phyloP scores from a whole-genome alignment of 1,140 invertebrate species.

The Danaus melanippus region DNA sequence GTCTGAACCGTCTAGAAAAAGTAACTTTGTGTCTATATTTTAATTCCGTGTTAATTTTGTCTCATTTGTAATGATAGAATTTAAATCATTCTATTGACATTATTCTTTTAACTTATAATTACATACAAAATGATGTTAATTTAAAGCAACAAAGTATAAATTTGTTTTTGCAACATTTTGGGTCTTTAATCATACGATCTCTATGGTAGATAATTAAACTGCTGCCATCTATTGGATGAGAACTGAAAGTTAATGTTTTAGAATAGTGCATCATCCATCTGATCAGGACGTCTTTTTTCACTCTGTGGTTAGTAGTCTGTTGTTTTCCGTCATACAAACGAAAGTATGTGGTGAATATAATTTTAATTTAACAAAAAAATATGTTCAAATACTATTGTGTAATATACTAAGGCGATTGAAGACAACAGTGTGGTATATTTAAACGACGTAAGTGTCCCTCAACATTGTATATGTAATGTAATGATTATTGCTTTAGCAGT shows the following conservation, averaged over 20 bases:
- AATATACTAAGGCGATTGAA: conserved; percentile 31
- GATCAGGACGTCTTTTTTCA: conserved; percentile 58
- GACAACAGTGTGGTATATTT: conserved; percentile 28
- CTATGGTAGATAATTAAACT: conserved; percentile 30
- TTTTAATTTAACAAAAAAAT: conserved; percentile 41
- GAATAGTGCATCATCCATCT: conserved; percentile 51
- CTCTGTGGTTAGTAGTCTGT: conserved; percentile 61
- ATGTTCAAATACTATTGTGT: conserved; percentile 43
- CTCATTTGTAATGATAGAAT: background rate
- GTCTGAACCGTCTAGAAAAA: too few species aligned
- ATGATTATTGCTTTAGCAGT: conserved; percentile 33
- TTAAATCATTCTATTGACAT: background rate
- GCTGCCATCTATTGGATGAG: conserved; percentile 46
- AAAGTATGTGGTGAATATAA: conserved; percentile 50
- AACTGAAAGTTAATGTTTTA: conserved; percentile 18
- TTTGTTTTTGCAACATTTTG: conserved; percentile 7
- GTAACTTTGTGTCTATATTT: too few species aligned
- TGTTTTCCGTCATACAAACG: conserved; percentile 63
- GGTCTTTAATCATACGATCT: conserved; percentile 40
- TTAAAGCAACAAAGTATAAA: background rate
- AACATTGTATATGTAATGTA: conserved; percentile 22
- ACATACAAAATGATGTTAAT: background rate
- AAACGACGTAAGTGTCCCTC: conserved; percentile 51
- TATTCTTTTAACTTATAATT: conserved; percentile 2
- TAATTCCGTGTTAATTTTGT: background rate